Evolutionary conservation across 2,113 vertebrate species (phyloP).

Genomic region (Phyllopteryx taeniolatus): DNA sequence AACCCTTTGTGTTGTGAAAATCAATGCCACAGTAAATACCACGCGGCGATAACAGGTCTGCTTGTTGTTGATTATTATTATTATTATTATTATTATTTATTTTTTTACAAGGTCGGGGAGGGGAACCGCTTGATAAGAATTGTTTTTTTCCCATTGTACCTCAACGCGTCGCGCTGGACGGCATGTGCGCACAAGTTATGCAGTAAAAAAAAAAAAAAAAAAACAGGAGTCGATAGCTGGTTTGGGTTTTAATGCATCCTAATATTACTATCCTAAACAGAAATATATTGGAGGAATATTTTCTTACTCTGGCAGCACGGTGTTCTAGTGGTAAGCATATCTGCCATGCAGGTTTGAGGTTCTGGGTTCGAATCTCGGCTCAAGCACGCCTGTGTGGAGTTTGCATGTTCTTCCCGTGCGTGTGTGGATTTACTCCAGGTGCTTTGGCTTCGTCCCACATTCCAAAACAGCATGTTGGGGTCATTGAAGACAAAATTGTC

Average conservation of each 20-base stretch:
- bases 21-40: neutral
- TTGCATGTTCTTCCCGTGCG: neutral
- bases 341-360: neutral
- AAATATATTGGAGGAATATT: neutral
- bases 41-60: neutral
- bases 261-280: neutral
- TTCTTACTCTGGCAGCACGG: neutral
- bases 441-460: neutral
- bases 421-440: neutral
- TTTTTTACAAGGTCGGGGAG: neutral
- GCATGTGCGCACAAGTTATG: neutral
- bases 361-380: neutral
- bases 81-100: neutral
- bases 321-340: neutral
- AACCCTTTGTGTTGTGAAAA: neutral
- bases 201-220: neutral
- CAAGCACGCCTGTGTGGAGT: neutral
- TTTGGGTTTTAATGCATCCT: slow-evolving; percentile 32
- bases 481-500: neutral
- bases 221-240: slow-evolving; percentile 39
- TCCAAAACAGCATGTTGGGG: neutral
- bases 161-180: neutral
- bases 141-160: neutral
- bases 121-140: neutral
- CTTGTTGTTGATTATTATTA: neutral